Percentiles rank a stretch among this genome's conserved stretches.
phyloP scores from a whole-genome alignment of 2,888 invertebrate species.

The Tiliacea aurago region DNA sequence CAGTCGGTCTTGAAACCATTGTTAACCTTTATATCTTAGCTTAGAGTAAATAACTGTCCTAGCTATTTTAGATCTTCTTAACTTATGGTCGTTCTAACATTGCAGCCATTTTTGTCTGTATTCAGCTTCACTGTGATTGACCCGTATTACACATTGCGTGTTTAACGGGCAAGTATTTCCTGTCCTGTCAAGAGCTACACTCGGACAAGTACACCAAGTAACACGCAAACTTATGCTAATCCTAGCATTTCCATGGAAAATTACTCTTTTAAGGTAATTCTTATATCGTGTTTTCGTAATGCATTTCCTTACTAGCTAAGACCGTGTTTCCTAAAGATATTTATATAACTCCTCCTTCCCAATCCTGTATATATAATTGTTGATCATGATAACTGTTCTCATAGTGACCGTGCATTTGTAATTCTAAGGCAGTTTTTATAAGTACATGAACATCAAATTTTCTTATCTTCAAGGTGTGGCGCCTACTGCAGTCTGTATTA shows the following conservation, averaged over 20 bases:
- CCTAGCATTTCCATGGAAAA: conserved; percentile 31
- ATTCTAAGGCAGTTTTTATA: neutral
- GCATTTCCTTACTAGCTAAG: conserved; percentile 7
- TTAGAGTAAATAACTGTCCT: too few species aligned
- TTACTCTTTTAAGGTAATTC: conserved; percentile 11
- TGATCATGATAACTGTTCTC: neutral
- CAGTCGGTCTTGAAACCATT: neutral
- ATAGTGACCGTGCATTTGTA: neutral
- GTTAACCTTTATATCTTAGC: too few species aligned
- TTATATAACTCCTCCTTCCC: too few species aligned
- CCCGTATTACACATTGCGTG: conserved; percentile 51
- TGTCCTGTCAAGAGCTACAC: conserved; percentile 33
- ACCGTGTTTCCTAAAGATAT: conserved; percentile 2
- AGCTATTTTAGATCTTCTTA: neutral
- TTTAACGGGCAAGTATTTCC: conserved; percentile 37
- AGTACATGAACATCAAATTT: neutral
- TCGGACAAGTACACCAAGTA: conserved; percentile 23
- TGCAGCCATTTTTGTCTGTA: neutral
- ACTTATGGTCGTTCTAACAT: neutral
- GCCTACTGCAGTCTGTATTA: conserved; percentile 24
- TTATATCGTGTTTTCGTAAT: conserved; percentile 14
- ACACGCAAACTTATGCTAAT: conserved; percentile 42
- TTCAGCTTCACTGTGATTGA: conserved; percentile 17
- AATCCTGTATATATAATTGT: too few species aligned
- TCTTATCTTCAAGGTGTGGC: conserved; percentile 12